Evolutionary conservation across 2,888 invertebrate genomes (phyloP).

Genomic region (Synergus umbraculus): DNA sequence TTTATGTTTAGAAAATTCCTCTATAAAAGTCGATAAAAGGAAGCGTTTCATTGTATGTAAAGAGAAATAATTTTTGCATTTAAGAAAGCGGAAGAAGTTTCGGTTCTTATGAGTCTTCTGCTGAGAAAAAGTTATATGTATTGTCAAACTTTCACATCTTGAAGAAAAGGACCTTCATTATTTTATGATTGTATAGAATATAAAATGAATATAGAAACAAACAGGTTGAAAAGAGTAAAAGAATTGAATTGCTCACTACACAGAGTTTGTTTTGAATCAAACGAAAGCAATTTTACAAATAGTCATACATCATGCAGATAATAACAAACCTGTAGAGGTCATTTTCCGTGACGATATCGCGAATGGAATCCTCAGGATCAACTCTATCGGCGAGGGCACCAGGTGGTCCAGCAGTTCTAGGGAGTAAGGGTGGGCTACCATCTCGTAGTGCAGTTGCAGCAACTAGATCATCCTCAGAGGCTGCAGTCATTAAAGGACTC

Average conservation of each 20-base stretch:
- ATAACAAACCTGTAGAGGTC: conserved; percentile 80
- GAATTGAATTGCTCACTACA: neutral
- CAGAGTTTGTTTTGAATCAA: neutral
- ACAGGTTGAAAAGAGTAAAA: neutral
- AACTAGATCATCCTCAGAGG: conserved; percentile 74
- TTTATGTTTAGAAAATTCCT: too few species aligned
- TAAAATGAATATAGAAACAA: neutral
- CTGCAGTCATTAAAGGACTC: conserved; percentile 64
- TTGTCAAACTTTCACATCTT: too few species aligned
- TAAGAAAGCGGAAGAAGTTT: too few species aligned
- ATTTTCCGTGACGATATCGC: conserved; percentile 82
- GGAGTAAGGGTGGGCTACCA: conserved; percentile 53
- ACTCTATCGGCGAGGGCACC: conserved; percentile 76
- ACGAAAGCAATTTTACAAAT: neutral
- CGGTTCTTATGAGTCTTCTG: too few species aligned
- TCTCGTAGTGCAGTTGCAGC: conserved; percentile 70
- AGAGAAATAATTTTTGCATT: too few species aligned
- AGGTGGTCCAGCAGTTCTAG: conserved; percentile 64
- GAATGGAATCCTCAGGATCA: conserved; percentile 82
- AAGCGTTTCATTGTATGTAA: too few species aligned
- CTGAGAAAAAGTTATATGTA: neutral
- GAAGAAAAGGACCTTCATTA: neutral
- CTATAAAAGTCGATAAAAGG: too few species aligned
- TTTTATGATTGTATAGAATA: neutral
- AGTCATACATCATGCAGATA: neutral